phyloP scores from a whole-genome alignment of 2,113 vertebrate genomes.

The Rana temporaria region DNA sequence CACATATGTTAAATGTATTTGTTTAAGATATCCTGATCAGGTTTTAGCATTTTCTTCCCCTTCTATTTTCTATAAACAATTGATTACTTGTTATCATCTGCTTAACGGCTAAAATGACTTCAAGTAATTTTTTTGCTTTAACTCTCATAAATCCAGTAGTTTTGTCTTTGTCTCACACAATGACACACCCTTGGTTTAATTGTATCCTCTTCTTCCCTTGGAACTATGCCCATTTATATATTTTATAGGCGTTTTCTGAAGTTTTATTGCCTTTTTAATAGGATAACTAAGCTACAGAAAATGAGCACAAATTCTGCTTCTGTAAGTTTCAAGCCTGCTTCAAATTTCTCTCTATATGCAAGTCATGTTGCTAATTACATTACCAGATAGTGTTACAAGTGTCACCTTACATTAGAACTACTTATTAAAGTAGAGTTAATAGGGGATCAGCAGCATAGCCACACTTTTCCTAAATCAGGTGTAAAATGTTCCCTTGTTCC shows the following conservation, averaged over 20 bases:
- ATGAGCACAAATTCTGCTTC: not conserved
- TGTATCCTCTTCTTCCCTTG: not conserved
- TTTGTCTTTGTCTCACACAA: not conserved
- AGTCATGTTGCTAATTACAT: slow-evolving; percentile 1
- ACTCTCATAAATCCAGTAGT: not conserved
- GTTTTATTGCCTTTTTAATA: not conserved
- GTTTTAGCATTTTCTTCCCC: too few species aligned
- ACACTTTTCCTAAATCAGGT: too few species aligned
- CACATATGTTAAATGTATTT: too few species aligned
- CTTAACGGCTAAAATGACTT: too few species aligned
- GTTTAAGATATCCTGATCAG: too few species aligned
- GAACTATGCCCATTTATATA: not conserved
- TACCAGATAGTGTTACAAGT: not conserved
- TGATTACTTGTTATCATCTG: too few species aligned
- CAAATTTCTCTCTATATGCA: not conserved
- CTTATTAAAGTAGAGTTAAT: not conserved
- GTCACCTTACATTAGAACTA: not conserved
- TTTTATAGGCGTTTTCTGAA: not conserved
- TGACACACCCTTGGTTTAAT: slow-evolving; percentile 16
- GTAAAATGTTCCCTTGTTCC: too few species aligned
- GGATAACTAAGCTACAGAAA: not conserved
- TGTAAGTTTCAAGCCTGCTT: not conserved
- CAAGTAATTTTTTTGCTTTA: not conserved
- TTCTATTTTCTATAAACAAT: too few species aligned
- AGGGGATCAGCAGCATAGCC: not conserved